Evolutionary conservation across 1,140 invertebrate genomes (phyloP), one percentile per base, ranked within the genome.

Genomic region (Diachasmimorpha longicaudata): DNA sequence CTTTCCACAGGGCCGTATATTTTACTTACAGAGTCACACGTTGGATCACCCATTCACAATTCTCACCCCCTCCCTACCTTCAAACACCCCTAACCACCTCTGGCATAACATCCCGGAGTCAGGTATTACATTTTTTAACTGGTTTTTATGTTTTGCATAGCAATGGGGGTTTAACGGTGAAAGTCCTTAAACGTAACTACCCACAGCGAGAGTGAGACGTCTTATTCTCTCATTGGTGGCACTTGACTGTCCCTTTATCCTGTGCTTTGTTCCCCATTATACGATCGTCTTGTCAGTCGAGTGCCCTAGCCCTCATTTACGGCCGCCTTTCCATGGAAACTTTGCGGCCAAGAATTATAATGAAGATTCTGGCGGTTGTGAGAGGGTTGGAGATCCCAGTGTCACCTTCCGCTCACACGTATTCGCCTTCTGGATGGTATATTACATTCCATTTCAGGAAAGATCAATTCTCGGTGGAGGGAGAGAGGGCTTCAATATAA

Each of bases 81-180:
- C 25, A 16, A 31, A 52, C 19, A 46, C 37, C 44, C 48, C 13
- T 8, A 23, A 46, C 55, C 70, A n/a, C 66, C 21, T 14, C 44
- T 21, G 21, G 13, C 46, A 36, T 42, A 63, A 46, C 16, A 69
- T n/a, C 58, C 19, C 21, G 23, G 19, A 75, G 85, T 6, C 14
- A n/a, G 48, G 87, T 86, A 88, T 89, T 88, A 88, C 83, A 87
- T 87, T 89, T 63, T 89, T 89, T 87, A 87, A 89, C 88, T 89
- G 87, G 86, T 89, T 88, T 88, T 85, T 87, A 86, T 86, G 85
- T 87, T 89, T 89, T 86, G 87, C 87, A 89, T 87, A 88, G 87
- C 85, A 88, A 88, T 87, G 77, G 83, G 80, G 76, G 77, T 79
- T 77, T 79, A 77, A 58, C 55, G 73, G 71, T 74, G 68, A 39